Conservation (phyloP, 2,888 invertebrate genomes). For the Chymomyza amoena region DNA sequence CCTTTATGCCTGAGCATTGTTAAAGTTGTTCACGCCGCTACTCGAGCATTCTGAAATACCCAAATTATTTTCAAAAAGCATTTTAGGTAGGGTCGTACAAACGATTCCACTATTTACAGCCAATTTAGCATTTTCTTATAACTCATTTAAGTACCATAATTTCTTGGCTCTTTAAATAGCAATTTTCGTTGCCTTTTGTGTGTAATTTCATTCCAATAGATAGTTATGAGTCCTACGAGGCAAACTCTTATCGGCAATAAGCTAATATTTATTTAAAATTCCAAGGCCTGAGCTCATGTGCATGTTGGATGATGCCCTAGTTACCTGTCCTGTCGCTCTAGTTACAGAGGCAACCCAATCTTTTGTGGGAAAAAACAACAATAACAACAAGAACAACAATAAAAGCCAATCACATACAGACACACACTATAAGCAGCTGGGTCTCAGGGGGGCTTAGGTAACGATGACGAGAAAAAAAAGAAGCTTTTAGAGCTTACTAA, state of each 20-base stretch:
- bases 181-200: not conserved
- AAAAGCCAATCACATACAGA: conserved; percentile 9
- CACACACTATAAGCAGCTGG: not conserved
- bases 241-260: conserved; percentile 13
- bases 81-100: too few relatives aligned
- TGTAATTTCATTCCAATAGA: not conserved
- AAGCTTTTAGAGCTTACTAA: not conserved
- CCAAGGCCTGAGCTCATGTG: conserved; percentile 26
- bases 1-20: too few relatives aligned
- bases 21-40: too few relatives aligned
- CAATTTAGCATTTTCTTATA: too few relatives aligned
- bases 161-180: too few relatives aligned
- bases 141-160: too few relatives aligned
- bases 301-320: conserved; percentile 9
- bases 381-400: conserved; percentile 18
- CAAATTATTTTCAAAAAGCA: too few relatives aligned
- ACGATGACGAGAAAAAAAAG: too few relatives aligned
- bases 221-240: not conserved
- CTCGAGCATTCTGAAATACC: too few relatives aligned
- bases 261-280: conserved; percentile 63
- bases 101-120: too few relatives aligned
- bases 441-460: not conserved
- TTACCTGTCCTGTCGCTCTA: not conserved
- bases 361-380: not conserved
- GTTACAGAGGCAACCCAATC: not conserved